Conservation (phyloP, 2,113 vertebrate species). For the Saguinus midas region DNA sequence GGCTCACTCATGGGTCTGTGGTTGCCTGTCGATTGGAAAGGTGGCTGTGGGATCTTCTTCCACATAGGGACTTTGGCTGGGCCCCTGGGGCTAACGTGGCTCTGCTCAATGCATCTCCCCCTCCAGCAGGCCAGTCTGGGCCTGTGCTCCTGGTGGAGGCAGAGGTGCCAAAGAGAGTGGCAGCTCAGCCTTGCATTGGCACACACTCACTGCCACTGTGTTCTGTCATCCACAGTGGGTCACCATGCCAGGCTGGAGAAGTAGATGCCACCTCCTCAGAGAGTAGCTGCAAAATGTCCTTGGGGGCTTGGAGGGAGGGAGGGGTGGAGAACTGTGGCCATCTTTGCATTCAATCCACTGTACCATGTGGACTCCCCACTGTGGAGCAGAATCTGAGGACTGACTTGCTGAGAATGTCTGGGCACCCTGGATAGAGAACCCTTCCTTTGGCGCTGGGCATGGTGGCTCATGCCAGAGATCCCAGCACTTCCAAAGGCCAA, state of each 20-base stretch:
- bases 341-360: neutral
- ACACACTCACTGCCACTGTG: neutral
- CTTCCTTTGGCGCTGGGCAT: neutral
- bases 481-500: too few species aligned
- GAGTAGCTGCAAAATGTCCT: neutral
- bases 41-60: neutral
- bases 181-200: neutral
- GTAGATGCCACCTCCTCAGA: neutral
- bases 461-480: too few species aligned
- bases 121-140: neutral
- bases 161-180: neutral
- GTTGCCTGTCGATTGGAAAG: neutral
- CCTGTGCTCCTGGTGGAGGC: neutral
- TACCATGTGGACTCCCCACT: fast-evolving
- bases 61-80: neutral
- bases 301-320: neutral
- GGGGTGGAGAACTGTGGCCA: neutral
- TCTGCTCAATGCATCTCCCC: fast-evolving
- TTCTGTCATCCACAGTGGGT: neutral
- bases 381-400: neutral
- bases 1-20: neutral
- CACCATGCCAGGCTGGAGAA: neutral
- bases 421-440: neutral
- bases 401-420: neutral
- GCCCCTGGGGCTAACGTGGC: fast-evolving